Percentiles rank a stretch among this genome's conserved stretches.
phyloP scores from a whole-genome alignment of 2,113 vertebrate species.

The Dolichallabes microphthalmus region DNA sequence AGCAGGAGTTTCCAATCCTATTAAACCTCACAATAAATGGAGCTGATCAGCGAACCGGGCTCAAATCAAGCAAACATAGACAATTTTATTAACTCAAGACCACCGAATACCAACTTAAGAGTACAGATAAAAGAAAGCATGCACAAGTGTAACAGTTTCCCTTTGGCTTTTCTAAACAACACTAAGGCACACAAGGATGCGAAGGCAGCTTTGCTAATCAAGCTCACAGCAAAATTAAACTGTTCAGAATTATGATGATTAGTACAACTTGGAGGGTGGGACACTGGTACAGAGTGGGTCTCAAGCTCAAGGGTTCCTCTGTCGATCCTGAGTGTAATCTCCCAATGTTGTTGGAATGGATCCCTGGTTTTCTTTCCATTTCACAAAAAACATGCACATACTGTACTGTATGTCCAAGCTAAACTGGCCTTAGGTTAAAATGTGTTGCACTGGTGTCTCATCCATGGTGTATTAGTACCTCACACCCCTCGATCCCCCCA shows the following conservation, averaged over 20 bases:
- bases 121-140: background rate
- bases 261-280: background rate
- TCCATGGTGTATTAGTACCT: background rate
- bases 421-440: background rate
- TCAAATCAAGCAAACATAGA: background rate
- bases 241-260: background rate
- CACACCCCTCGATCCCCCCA: background rate
- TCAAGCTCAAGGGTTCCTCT: background rate
- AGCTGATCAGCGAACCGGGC: background rate
- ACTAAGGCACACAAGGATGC: background rate
- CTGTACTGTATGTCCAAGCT: background rate
- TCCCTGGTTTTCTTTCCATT: background rate
- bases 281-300: background rate
- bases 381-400: background rate
- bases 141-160: background rate
- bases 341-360: no score
- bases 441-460: background rate
- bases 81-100: constrained; percentile 12
- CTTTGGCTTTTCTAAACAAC: background rate
- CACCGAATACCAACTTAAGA: no score
- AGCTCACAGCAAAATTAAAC: background rate
- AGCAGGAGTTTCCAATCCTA: background rate
- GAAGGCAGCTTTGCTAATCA: background rate
- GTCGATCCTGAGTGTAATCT: background rate
- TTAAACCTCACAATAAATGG: background rate